A percentile compares a stretch with the other conserved stretches of the same genome.
phyloP scores from a whole-genome alignment of 1,140 invertebrate species.

The Achatina immaculata region DNA sequence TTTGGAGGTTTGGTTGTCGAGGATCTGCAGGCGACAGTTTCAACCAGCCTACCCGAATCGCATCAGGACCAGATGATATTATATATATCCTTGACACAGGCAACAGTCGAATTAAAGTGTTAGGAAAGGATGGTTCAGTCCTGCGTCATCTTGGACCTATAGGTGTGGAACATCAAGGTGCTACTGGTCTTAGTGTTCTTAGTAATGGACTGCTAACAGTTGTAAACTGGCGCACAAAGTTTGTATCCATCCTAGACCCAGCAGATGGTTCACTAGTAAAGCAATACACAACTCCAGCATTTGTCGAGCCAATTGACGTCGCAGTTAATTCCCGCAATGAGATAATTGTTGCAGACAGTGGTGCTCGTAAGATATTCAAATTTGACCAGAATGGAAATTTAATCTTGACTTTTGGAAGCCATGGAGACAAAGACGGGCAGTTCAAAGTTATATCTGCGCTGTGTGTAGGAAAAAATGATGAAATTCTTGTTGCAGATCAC shows the following conservation, averaged over 20 bases:
- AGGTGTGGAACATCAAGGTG: constrained; percentile 84
- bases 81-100: constrained; percentile 91
- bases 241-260: constrained; percentile 82
- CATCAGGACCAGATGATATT: constrained; percentile 75
- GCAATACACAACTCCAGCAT: constrained; percentile 75
- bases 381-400: constrained; percentile 85
- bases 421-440: constrained; percentile 73
- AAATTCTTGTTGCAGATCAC: constrained; percentile 88
- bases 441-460: constrained; percentile 80
- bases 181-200: constrained; percentile 77
- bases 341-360: constrained; percentile 89
- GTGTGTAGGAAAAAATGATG: constrained; percentile 77
- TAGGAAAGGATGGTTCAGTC: constrained; percentile 80
- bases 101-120: constrained; percentile 89
- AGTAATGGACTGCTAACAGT: constrained; percentile 78
- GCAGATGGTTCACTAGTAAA: constrained; percentile 76
- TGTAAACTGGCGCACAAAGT: constrained; percentile 88
- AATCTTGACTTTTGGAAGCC: constrained; percentile 74
- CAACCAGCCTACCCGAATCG: constrained; percentile 86
- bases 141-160: constrained; percentile 80
- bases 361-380: constrained; percentile 85
- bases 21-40: constrained; percentile 83
- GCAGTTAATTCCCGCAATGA: constrained; percentile 85
- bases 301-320: constrained; percentile 82
- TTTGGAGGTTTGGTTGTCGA: constrained; percentile 73